phyloP scores from a whole-genome alignment of 35 echinoderm and acorn worm genomes.

The Apostichopus californicus region DNA sequence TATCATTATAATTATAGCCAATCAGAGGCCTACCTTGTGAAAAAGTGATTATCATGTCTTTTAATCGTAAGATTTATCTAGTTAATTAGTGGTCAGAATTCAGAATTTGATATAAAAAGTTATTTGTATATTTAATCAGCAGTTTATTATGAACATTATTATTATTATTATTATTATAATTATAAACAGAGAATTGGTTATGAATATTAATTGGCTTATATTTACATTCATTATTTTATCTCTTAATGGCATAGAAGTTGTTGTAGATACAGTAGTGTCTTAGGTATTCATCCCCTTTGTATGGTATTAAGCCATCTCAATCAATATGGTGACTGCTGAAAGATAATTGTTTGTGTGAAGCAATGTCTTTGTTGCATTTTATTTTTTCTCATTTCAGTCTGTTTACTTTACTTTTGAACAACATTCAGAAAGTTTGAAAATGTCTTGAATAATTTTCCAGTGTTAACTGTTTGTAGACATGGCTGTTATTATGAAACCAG shows the following conservation, averaged over 20 bases:
- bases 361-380: not conserved
- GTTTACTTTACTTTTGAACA: too few species aligned
- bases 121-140: slow-evolving; percentile 5
- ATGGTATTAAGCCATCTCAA: not conserved
- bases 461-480: too few species aligned
- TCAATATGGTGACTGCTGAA: too few species aligned
- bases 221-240: slow-evolving; percentile 6
- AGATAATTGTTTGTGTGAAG: not conserved
- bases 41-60: not conserved
- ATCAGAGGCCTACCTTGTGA: slow-evolving; percentile 2
- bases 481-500: too few species aligned
- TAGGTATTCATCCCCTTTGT: not conserved
- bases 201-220: not conserved
- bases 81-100: not conserved
- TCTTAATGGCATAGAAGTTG: not conserved
- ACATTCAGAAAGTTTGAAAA: too few species aligned
- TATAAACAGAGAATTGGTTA: not conserved
- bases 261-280: not conserved
- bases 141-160: not conserved
- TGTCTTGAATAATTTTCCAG: too few species aligned
- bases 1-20: not conserved
- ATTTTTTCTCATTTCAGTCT: too few species aligned
- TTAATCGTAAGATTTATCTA: not conserved
- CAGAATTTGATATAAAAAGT: not conserved
- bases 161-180: not conserved